Conservation (phyloP, 2,113 vertebrate genomes). For the Chloebia gouldiae region DNA sequence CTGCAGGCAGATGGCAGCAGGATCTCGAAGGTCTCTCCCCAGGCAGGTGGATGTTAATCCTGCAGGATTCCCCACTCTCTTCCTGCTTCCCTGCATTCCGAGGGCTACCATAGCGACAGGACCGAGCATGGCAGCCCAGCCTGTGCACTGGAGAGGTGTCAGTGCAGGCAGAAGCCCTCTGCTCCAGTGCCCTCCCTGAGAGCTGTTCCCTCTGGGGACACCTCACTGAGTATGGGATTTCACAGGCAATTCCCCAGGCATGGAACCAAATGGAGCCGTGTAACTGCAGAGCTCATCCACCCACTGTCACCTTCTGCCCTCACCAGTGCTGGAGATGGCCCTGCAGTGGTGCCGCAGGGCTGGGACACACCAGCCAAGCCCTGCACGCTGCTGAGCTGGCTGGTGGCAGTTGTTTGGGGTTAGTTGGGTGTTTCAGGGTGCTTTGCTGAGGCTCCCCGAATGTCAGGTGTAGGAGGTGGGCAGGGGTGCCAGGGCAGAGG, state of each 20-base stretch:
- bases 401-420: background rate
- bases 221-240: background rate
- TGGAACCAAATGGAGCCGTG: background rate
- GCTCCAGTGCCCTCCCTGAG: background rate
- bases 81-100: background rate
- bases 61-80: background rate
- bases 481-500: background rate
- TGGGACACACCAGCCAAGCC: background rate
- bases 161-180: background rate
- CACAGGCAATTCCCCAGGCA: background rate
- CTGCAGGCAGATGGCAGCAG: background rate
- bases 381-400: accelerated
- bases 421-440: background rate
- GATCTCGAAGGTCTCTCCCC: background rate
- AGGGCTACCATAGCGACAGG: background rate
- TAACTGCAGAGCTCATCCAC: background rate
- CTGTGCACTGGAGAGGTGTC: background rate
- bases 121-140: background rate
- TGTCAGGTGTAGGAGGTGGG: background rate
- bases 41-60: background rate
- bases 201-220: background rate
- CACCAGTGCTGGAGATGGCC: no score
- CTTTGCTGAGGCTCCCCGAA: background rate
- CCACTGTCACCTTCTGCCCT: background rate
- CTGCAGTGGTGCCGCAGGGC: background rate